Conservation (phyloP, 2,113 vertebrate species). For the Erythrolamprus reginae region DNA sequence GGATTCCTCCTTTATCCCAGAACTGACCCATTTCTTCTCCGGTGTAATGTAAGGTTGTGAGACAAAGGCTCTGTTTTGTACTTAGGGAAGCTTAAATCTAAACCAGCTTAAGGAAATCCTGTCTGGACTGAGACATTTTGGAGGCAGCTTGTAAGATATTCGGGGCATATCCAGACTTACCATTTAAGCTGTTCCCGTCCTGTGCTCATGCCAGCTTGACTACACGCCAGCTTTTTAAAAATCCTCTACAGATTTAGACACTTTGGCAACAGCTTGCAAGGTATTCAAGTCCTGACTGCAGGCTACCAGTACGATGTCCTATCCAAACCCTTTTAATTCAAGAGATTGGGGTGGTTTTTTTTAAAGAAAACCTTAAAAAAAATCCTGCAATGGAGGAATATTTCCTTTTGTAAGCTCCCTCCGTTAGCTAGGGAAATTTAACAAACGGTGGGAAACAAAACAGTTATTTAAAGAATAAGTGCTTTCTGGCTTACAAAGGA, state of each 20-base stretch:
- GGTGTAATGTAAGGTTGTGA: neutral
- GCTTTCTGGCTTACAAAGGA: constrained; percentile 42
- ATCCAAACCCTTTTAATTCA: neutral
- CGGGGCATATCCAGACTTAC: neutral
- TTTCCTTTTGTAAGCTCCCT: neutral
- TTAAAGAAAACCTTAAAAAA: neutral
- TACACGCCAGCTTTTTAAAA: neutral
- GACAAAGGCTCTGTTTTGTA: neutral
- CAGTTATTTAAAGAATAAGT: neutral
- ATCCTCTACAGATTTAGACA: neutral
- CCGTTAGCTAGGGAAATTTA: neutral
- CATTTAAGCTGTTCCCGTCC: neutral
- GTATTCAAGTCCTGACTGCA: neutral
- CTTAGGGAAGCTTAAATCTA: neutral
- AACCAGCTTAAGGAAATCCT: neutral
- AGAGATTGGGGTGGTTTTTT: no score
- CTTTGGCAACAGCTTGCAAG: neutral
- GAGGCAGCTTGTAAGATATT: neutral
- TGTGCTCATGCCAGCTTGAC: neutral
- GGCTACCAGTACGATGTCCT: neutral
- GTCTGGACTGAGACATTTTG: neutral
- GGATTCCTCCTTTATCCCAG: neutral
- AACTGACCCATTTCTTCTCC: neutral
- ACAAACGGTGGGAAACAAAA: neutral
- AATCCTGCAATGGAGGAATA: neutral